phyloP scores from a whole-genome alignment of 2,113 vertebrate genomes.

The Glareola pratincola region DNA sequence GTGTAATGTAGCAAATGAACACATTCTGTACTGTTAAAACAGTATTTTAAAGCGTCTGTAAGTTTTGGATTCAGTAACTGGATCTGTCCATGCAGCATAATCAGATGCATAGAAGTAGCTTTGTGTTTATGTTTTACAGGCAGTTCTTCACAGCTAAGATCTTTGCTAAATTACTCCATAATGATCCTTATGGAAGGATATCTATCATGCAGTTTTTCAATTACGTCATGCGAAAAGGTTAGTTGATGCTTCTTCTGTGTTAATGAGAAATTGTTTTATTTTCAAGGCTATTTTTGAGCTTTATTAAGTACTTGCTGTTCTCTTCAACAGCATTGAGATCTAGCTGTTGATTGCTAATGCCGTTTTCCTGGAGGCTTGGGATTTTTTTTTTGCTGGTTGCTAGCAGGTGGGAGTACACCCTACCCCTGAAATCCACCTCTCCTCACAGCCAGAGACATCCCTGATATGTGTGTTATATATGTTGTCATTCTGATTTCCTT shows the following conservation, averaged over 20 bases:
- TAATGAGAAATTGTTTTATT: not conserved
- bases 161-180: constrained; percentile 93
- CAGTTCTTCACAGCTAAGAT: constrained; percentile 95
- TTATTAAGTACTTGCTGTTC: not conserved
- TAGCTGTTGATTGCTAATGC: not conserved
- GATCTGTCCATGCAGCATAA: not conserved
- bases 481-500: not conserved
- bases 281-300: not conserved
- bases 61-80: not conserved
- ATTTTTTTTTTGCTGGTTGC: not conserved
- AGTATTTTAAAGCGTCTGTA: not conserved
- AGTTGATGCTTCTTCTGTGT: not conserved
- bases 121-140: constrained; percentile 71
- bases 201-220: constrained; percentile 99
- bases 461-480: not conserved
- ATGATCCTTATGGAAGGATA: constrained; percentile 92
- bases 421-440: not conserved
- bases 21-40: not conserved
- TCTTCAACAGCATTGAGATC: not conserved
- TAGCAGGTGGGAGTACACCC: not conserved
- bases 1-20: not conserved
- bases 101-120: not conserved
- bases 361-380: not conserved
- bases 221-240: constrained; percentile 99
- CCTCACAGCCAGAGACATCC: not conserved